phyloP scores from a whole-genome alignment of 2,113 vertebrate genomes.

The Thunnus maccoyii region DNA sequence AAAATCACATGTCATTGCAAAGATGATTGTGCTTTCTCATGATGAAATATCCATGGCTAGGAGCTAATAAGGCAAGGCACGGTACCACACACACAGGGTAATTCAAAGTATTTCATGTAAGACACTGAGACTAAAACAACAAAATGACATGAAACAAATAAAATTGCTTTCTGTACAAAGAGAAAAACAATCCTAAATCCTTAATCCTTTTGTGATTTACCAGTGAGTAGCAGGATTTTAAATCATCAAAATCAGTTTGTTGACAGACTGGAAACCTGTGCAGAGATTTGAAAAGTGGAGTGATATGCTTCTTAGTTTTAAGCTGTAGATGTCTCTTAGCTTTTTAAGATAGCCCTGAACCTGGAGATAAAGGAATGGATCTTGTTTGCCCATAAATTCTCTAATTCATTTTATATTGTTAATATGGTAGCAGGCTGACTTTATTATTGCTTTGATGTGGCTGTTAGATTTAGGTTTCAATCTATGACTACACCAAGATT shows the following conservation, averaged over 20 bases:
- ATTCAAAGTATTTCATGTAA: neutral
- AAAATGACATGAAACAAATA: neutral
- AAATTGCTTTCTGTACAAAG: neutral
- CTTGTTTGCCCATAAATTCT: neutral
- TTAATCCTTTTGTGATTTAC: neutral
- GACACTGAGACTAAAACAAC: neutral
- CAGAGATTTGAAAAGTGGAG: neutral
- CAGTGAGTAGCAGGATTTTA: neutral
- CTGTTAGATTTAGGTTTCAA: neutral
- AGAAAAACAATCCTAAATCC: neutral
- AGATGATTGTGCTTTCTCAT: neutral
- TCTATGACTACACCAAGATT: neutral
- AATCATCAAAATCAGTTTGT: neutral
- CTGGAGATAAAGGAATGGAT: neutral
- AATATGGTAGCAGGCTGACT: neutral
- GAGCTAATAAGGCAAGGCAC: neutral
- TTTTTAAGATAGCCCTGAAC: neutral
- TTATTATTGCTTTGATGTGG: neutral
- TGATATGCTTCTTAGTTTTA: neutral
- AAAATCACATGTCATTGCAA: neutral
- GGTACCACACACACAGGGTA: neutral
- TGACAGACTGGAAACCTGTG: neutral
- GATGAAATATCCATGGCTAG: constrained; percentile 3
- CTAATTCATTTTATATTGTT: neutral
- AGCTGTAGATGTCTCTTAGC: neutral